Conservation (phyloP, 23 tunicate species). For the Aplidium turbinatum region DNA sequence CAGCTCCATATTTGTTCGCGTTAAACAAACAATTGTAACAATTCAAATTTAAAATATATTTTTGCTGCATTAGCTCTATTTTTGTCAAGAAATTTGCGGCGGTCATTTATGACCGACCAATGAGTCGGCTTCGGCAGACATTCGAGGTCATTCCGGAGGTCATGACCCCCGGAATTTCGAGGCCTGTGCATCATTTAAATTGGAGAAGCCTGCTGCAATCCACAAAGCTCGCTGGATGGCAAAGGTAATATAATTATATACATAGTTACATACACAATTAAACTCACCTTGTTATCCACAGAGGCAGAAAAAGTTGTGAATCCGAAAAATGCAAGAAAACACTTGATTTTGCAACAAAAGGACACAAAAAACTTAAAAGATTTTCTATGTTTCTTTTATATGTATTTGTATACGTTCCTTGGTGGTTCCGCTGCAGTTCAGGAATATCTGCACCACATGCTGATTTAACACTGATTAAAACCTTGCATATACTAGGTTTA, state of each 20-base stretch:
- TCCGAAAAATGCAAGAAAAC: slow-evolving; percentile 1
- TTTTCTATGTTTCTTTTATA: slow-evolving; percentile 11
- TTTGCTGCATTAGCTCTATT: too few species aligned
- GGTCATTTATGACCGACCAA: too few species aligned
- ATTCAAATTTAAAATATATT: too few species aligned
- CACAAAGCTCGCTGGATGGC: slow-evolving; percentile 10
- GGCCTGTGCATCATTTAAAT: too few species aligned
- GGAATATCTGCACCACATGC: background rate
- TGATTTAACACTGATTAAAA: slow-evolving; percentile 3
- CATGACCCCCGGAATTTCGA: too few species aligned
- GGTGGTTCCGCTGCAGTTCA: slow-evolving; percentile 14
- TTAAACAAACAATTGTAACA: too few species aligned
- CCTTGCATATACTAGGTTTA: too few species aligned
- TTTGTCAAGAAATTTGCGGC: too few species aligned
- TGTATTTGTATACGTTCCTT: slow-evolving; percentile 9
- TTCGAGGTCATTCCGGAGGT: too few species aligned
- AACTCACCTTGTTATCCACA: slow-evolving; percentile 6
- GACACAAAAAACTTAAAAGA: background rate
- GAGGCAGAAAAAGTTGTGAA: slow-evolving; percentile 7
- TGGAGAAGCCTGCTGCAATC: background rate
- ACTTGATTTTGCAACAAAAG: slow-evolving; percentile 11
- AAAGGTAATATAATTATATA: slow-evolving; percentile 1
- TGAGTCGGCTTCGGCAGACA: too few species aligned
- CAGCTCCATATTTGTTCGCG: too few species aligned
- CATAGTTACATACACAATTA: too few species aligned